phyloP scores from a whole-genome alignment of 2,113 vertebrate genomes.

The Sphyrna mokarran region DNA sequence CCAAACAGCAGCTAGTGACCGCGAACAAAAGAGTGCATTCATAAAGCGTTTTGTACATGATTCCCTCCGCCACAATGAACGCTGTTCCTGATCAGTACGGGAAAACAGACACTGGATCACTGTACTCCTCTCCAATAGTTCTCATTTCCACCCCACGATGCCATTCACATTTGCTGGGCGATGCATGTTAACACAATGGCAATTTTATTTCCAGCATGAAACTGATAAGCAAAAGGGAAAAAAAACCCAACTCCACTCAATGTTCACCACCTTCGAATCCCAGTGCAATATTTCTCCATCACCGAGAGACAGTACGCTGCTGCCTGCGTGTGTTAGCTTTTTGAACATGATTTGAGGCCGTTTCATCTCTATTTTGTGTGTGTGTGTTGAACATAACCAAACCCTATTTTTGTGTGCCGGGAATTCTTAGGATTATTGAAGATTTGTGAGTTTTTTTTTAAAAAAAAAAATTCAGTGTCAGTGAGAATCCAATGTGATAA shows the following conservation, averaged over 20 bases:
- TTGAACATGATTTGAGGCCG: not conserved
- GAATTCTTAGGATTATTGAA: not conserved
- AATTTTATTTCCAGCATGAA: not conserved
- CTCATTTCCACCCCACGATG: not conserved
- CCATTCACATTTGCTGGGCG: not conserved
- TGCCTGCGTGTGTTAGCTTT: not conserved
- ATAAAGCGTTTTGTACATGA: not conserved
- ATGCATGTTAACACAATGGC: not conserved
- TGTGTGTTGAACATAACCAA: not conserved
- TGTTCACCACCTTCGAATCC: not conserved
- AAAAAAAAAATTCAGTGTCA: not conserved
- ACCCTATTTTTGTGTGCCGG: not conserved
- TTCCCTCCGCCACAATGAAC: not conserved
- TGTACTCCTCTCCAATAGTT: not conserved
- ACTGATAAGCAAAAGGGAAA: too few species aligned
- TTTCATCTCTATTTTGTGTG: not conserved
- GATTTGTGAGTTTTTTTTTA: not conserved
- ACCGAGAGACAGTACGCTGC: not conserved
- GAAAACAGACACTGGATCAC: not conserved
- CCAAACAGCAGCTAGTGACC: not conserved
- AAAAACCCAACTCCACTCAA: not conserved
- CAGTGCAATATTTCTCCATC: not conserved
- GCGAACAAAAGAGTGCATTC: constrained; percentile 14
- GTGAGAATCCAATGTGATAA: not conserved
- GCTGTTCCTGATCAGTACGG: not conserved